Evolutionary conservation across 2,888 invertebrate genomes (phyloP), one percentile per base, ranked within the genome.

Genomic region (Agrilus biguttatus): DNA sequence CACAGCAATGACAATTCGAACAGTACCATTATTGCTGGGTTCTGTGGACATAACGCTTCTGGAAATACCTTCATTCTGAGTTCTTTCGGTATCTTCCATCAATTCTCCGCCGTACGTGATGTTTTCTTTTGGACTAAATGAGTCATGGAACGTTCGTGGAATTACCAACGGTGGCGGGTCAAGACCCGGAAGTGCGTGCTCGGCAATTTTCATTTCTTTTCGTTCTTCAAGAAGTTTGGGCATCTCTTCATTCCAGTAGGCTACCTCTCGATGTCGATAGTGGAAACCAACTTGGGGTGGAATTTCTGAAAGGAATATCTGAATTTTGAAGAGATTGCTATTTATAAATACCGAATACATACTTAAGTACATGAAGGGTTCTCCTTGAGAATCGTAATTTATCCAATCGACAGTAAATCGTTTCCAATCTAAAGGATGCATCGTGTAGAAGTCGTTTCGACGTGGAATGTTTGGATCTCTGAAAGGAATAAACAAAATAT

Each of bases 201-300:
- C 38, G 12, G 28, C 23, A 32, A 23, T 37, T 8, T 39, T 14
- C 5, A 10, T 39, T 37, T 49, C 37, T 2, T 72, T 64, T 52
- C 66, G 70, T 50, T 67, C 71, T 53, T 77, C 76, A 55, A 80
- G 70, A 51, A 83, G 75, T 50, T 79, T 77, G 0, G 90, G 90
- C 39, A 93, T 71, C 35, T 78, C 75, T 42, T 87, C 79, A 51
- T 85, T 80, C 93, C 93, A 93, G 57, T 85, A 88, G 37, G 77
- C 77, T 57, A 88, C 80, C 56, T 83, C 82, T 48, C 79, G 77
- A 6, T 78, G 72, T 35, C 90, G 74, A 65, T 91, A 93, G 51
- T 81, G 78, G 47, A 77, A 75, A 44, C 79, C 78, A 35, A 82
- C 72, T 35, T 71, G 73, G 0, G 88, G 85, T 3, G 88, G 85